phyloP scores from a whole-genome alignment of 2,888 invertebrate species.

The Fragum sueziense region DNA sequence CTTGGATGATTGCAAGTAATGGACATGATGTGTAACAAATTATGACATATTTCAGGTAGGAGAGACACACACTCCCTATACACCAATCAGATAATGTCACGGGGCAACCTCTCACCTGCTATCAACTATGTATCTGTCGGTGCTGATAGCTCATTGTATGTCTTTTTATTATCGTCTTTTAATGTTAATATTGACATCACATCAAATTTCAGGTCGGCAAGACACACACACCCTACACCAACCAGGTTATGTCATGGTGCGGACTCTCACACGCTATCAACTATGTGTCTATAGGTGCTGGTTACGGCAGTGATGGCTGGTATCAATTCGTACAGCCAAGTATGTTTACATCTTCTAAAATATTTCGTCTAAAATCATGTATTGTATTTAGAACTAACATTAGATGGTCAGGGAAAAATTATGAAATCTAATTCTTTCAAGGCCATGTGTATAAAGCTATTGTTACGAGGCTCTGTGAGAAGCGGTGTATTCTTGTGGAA shows the following conservation, averaged over 20 bases:
- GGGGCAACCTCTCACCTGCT: conserved; percentile 20
- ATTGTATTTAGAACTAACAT: too few species aligned
- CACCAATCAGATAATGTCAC: conserved; percentile 25
- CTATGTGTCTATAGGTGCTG: conserved; percentile 29
- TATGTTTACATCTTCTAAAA: conserved; percentile 9
- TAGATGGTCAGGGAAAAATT: too few species aligned
- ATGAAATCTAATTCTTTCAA: too few species aligned
- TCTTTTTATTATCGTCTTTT: too few species aligned
- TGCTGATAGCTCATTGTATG: too few species aligned
- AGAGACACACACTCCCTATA: conserved; percentile 15
- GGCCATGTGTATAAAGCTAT: too few species aligned
- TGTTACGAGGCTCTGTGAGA: too few species aligned
- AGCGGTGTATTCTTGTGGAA: too few species aligned
- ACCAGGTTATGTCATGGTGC: conserved; percentile 35
- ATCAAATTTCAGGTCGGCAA: conserved; percentile 45
- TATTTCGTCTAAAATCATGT: too few species aligned
- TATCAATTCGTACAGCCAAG: conserved; percentile 13
- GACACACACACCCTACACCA: conserved; percentile 15
- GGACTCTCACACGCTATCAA: conserved; percentile 17
- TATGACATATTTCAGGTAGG: conserved; percentile 35
- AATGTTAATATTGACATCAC: too few species aligned
- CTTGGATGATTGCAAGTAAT: too few species aligned
- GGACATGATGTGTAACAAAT: too few species aligned
- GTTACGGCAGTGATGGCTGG: conserved; percentile 41
- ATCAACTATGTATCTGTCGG: conserved; percentile 25